These are phyloP conservation scores for Drosophila paranaensis DNA, from an alignment of 2,888 invertebrate genomes.

Conservation along the genomic window DNA sequence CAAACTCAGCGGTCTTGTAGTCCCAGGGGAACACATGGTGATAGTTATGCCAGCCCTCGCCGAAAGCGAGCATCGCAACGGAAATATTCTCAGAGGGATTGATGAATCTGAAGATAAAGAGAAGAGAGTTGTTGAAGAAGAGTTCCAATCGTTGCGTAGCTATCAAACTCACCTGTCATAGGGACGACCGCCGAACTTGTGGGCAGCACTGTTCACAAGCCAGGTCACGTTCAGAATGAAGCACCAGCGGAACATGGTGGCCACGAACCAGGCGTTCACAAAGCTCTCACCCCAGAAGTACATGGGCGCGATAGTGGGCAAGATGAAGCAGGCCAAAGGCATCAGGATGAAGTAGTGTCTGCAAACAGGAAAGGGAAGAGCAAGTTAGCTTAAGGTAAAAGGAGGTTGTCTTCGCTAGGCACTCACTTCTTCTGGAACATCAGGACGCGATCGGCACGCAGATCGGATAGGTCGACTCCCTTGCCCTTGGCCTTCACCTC, in stretches of 20 bases:
- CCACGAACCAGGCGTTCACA: conserved; percentile 88
- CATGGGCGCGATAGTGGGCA: conserved; percentile 91
- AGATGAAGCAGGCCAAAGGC: conserved; percentile 90
- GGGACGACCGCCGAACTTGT: conserved; percentile 91
- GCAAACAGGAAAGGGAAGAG: neutral
- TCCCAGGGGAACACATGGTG: conserved; percentile 95
- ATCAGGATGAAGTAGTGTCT: conserved; percentile 91
- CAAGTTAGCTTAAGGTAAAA: neutral
- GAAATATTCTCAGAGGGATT: conserved; percentile 88
- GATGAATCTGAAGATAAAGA: conserved; percentile 85
- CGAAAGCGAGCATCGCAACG: conserved; percentile 88
- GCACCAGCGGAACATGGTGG: conserved; percentile 91
- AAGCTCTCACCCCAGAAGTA: conserved; percentile 92
- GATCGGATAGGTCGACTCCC: conserved; percentile 93
- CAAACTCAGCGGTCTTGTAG: conserved; percentile 92
- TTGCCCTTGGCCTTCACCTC: conserved; percentile 95
- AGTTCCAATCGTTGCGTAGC: neutral
- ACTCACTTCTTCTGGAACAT: conserved; percentile 94
- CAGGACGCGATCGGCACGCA: conserved; percentile 92
- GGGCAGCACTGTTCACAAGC: conserved; percentile 96
- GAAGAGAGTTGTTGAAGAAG: neutral
- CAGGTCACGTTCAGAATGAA: conserved; percentile 94
- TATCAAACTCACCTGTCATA: conserved; percentile 88
- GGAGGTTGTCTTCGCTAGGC: too few species aligned
- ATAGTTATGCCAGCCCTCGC: conserved; percentile 94